A percentile compares a stretch with the other conserved stretches of the same genome.
Evolutionary conservation across 2,797 vertebrate genomes (phyloP).

Genomic region (Kryptolebias ocellatus): DNA sequence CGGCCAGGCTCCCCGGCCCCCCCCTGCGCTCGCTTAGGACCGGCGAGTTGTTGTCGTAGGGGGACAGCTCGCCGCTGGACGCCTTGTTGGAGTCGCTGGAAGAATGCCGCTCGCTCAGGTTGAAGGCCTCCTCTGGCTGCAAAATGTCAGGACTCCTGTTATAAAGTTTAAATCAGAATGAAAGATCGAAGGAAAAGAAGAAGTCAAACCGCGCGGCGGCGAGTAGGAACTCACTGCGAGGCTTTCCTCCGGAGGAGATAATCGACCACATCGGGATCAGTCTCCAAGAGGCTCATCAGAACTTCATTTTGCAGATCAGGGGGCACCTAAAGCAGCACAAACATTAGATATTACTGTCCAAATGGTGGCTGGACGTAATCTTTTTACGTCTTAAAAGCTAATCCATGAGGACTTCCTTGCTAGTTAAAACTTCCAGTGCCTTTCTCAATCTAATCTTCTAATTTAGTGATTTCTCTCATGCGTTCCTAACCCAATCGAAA

Average conservation of each 20-base stretch:
- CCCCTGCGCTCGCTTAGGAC: conserved; percentile 89
- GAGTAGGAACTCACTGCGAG: conserved; percentile 83
- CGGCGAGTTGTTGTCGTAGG: conserved; percentile 97
- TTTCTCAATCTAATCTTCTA: conserved; percentile 5
- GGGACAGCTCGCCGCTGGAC: conserved; percentile 95
- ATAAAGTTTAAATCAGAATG: neutral
- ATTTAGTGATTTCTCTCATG: neutral
- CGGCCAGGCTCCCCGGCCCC: conserved; percentile 73
- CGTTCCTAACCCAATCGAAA: conserved; percentile 5
- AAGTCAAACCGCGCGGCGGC: neutral
- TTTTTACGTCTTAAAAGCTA: too few relatives aligned
- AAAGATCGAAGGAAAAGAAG: neutral
- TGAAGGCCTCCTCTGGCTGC: conserved; percentile 83
- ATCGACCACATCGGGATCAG: conserved; percentile 94
- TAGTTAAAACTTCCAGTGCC: neutral
- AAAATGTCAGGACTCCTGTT: conserved; percentile 89
- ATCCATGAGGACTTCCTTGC: too few relatives aligned
- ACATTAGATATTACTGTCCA: too few relatives aligned
- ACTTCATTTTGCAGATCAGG: conserved; percentile 96
- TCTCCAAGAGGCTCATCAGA: conserved; percentile 92
- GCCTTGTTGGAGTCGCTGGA: conserved; percentile 96
- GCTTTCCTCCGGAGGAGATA: conserved; percentile 94
- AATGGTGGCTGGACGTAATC: too few relatives aligned
- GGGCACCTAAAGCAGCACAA: conserved; percentile 82
- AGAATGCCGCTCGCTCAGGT: conserved; percentile 88